phyloP scores from a whole-genome alignment of 2,888 invertebrate species.

The Isoperla grammatica region DNA sequence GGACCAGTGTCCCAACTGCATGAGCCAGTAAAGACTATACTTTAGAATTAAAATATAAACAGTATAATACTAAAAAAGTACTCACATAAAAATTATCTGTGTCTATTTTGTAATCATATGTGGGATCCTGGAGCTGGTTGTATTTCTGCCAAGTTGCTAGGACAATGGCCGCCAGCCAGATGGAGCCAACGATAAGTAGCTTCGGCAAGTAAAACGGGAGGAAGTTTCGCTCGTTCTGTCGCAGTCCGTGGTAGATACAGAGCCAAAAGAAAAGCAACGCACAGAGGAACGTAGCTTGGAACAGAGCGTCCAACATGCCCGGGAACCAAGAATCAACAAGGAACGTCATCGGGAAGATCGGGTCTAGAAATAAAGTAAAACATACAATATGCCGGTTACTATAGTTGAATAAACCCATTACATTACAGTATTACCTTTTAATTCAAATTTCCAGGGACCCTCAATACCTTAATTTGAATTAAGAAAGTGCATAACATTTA shows the following conservation, averaged over 20 bases:
- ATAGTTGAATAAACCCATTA: no score
- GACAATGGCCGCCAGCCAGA: constrained; percentile 83
- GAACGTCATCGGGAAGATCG: constrained; percentile 86
- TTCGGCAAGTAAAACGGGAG: constrained; percentile 88
- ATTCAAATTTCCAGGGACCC: no score
- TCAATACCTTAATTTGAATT: no score
- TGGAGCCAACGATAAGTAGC: constrained; percentile 73
- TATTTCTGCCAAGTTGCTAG: constrained; percentile 87
- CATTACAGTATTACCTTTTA: no score
- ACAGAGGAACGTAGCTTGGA: constrained; percentile 86
- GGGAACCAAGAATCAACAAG: constrained; percentile 85
- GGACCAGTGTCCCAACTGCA: no score
- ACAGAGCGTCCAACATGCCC: constrained; percentile 83
- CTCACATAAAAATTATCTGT: constrained; percentile 76
- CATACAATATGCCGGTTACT: no score
- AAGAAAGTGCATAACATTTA: no score
- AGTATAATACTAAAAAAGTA: no score
- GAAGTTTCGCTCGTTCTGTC: constrained; percentile 87
- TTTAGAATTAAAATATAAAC: no score
- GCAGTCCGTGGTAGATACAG: constrained; percentile 88
- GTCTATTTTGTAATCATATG: constrained; percentile 84
- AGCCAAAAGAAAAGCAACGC: constrained; percentile 90
- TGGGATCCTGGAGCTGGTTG: constrained; percentile 83
- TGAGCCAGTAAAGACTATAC: no score
- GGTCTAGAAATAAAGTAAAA: constrained; percentile 58